Evolutionary conservation across 2,888 invertebrate species (phyloP), one percentile per base, ranked within the genome.

Genomic region (Chouioia cunea): DNA sequence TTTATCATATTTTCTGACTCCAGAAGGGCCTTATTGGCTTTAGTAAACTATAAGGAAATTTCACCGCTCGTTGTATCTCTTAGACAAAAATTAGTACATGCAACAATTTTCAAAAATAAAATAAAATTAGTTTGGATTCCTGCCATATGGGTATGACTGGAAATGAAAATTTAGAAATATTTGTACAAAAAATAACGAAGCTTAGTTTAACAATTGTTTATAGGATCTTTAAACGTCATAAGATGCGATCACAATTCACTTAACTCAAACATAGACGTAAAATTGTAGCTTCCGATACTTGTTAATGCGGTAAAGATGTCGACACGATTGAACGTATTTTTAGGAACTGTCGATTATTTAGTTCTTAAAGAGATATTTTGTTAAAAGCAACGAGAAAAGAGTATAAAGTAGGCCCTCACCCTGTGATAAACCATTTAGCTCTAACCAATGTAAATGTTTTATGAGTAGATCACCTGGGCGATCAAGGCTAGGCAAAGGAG

Each of bases 1-100:
- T 63, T 23, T 15, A 16, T 22, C 10, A 63, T 63, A 23, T 63
- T 63, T 27, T 50, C 63, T 27, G 44, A 63, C 27, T 63, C 63
- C 20, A 52, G 18, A 23, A 63, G 63, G 27, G 27, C 44, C n/a
- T n/a, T 63, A 10, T 20, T 15, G 18, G 44, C 50, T 16, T 27
- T 53, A 22, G 15, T 18, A 50, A 50, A 50, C 10, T 18, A 50
- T 18, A 50, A 50, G 20, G 20, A 50, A 18, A 50, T 16, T 50
- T 50, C 20, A 6, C 50, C 50, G 18, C 50, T 50, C 0, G 20
- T 50, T 50, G 50, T 50, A 50, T 50, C 50, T 15, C 18, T 50
- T 6, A 50, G 50, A 18, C 50, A 50, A 50, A 50, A 50, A 50
- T 50, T 14, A 50, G 50, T 10, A 50, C 6, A 18, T 8, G 6